A percentile compares a stretch with the other conserved stretches of the same genome.
These are phyloP conservation scores for Limnodromus scolopaceus DNA, from an alignment of 2,797 vertebrate species.

Conservation along the genomic window DNA sequence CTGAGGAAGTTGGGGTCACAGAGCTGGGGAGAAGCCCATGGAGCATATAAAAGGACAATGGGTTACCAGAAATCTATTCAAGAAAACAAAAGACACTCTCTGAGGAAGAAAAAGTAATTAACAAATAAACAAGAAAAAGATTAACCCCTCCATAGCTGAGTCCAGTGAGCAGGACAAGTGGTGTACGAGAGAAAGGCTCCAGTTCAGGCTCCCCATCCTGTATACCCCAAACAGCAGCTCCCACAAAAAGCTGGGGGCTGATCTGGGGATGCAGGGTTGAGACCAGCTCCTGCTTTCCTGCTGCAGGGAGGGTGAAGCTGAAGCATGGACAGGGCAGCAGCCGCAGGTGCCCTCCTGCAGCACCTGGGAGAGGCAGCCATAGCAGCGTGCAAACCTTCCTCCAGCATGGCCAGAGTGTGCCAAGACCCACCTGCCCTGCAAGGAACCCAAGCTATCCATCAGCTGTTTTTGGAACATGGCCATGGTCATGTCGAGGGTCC, in stretches of 20 bases:
- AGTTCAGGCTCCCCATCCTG: not conserved
- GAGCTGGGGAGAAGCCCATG: not conserved
- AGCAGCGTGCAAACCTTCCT: not conserved
- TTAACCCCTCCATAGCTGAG: not conserved
- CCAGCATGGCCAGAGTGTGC: not conserved
- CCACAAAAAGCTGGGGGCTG: not conserved
- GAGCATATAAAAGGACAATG: not conserved
- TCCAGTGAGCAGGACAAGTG: not conserved
- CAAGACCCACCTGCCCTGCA: not conserved
- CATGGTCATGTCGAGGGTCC: rapidly evolving
- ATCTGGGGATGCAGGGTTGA: not conserved
- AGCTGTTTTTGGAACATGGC: not conserved
- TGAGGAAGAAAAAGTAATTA: not conserved
- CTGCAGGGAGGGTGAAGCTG: not conserved
- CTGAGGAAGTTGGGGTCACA: not conserved
- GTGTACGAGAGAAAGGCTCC: not conserved
- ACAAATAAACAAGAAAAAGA: not conserved
- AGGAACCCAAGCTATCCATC: not conserved
- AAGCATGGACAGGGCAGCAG: not conserved
- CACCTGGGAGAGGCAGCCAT: not conserved
- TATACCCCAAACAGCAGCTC: not conserved
- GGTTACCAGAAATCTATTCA: not conserved
- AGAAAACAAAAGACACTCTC: not conserved
- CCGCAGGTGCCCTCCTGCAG: not conserved
- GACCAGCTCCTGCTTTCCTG: not conserved